These are phyloP conservation scores for Paramuricea clavata DNA, from an alignment of 92 coral and sea anemone species.

Conservation along the genomic window DNA sequence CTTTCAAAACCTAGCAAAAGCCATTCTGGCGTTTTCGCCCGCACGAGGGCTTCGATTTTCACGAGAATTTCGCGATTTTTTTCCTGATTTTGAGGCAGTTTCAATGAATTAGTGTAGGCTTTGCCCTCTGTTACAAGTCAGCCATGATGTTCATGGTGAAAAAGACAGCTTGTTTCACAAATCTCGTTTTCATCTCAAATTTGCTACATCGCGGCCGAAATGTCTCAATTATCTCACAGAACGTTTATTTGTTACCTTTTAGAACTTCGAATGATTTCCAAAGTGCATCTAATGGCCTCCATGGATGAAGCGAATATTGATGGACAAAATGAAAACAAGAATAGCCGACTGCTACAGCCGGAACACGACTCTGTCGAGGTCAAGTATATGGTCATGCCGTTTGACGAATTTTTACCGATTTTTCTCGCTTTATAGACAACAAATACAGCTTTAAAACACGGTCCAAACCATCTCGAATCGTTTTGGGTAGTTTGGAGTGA, in stretches of 20 bases:
- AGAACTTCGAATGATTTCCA: slow-evolving; percentile 42
- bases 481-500: slow-evolving; percentile 26
- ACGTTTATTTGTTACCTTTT: slow-evolving; percentile 39
- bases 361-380: slow-evolving; percentile 61
- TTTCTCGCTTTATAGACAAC: neutral
- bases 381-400: slow-evolving; percentile 58
- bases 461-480: neutral
- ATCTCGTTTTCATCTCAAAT: neutral
- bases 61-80: slow-evolving; percentile 43
- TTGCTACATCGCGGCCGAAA: slow-evolving; percentile 23
- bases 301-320: slow-evolving; percentile 53
- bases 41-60: slow-evolving; percentile 52
- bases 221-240: slow-evolving; percentile 9
- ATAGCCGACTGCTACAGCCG: slow-evolving; percentile 52
- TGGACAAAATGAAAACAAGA: slow-evolving; percentile 57
- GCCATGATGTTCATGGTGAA: slow-evolving; percentile 59
- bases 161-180: slow-evolving; percentile 43
- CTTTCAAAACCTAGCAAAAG: slow-evolving; percentile 49
- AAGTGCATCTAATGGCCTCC: slow-evolving; percentile 39
- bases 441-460: slow-evolving; percentile 2
- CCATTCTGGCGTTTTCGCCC: slow-evolving; percentile 45
- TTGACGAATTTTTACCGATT: slow-evolving; percentile 1
- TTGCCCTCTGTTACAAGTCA: slow-evolving; percentile 42
- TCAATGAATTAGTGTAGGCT: slow-evolving; percentile 50
- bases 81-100: slow-evolving; percentile 44